Base-by-base conservation (phyloP, 2,888 invertebrate genomes). In the Meteorus cinctellus region DNA sequence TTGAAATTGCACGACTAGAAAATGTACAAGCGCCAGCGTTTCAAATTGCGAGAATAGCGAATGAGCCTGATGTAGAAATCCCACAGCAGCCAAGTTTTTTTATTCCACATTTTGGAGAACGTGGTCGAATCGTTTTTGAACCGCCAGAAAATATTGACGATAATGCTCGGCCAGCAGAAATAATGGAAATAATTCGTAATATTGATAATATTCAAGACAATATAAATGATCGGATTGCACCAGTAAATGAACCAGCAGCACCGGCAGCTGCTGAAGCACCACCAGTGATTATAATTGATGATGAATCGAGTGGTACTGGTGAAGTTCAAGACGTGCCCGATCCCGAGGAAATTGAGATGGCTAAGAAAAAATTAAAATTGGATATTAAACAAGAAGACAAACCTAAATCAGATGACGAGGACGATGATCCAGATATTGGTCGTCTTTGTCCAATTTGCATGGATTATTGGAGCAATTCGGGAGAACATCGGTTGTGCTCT, bases 401-500 rank as follows among this genome's bases (percentile, higher is more conserved):
- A 16, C 36, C 59, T 4, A 36, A 45, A 10, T 24, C 31, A 8
- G 72, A 48, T 19, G 72, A 72, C 12, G 74, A 79, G 12, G 76
- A 66, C 0, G 79, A 79, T 10, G 81, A 81, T 36, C 8, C 70
- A 0, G 79, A 79, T 10, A 48, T 70, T 0, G 81, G 81, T 31
- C 83, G 81, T 62, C 85, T 79, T 70, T 98, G 98, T 83, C 93
- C 97, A 0, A 97, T 98, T 80, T 98, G 98, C 86, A 91, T 97
- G 79, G 98, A 98, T 74, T 90, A 92, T 2, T 98, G 97, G 96
- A 95, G 95, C 4, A 96, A 94, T 86, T 93, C 94, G 0, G 98
- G 98, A 0, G 93, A 92, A 0, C 98, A 98, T 88, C 92, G 97
- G 72, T 90, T 98, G 2, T 95, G 95, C n/a, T 94, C 96, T 0